phyloP scores from a whole-genome alignment of 2,113 vertebrate genomes.

The Spea multiplicata region DNA sequence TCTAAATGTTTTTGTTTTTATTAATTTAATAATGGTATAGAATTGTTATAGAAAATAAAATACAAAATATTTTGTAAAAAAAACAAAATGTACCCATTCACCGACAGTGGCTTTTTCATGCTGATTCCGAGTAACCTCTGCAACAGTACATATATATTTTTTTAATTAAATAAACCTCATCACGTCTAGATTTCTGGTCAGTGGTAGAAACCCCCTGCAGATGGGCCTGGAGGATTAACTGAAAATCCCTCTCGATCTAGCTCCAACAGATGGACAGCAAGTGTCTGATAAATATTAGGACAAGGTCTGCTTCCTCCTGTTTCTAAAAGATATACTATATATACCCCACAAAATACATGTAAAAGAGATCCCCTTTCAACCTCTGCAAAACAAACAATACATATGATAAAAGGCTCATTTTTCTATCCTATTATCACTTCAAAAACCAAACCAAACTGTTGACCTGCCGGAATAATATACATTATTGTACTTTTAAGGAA shows the following conservation, averaged over 20 bases:
- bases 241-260: slow-evolving; percentile 84
- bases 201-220: slow-evolving; percentile 88
- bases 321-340: slow-evolving; percentile 72
- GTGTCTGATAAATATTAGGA: slow-evolving; percentile 81
- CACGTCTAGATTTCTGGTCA: slow-evolving; percentile 89
- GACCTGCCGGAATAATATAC: slow-evolving; percentile 61
- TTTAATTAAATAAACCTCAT: slow-evolving; percentile 86
- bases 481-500: slow-evolving; percentile 30
- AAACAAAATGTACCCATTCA: slow-evolving; percentile 3
- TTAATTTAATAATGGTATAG: too few species aligned
- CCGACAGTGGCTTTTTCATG: slow-evolving; percentile 69
- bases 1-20: too few species aligned
- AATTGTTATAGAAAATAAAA: too few species aligned
- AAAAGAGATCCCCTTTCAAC: slow-evolving; percentile 71
- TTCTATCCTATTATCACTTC: slow-evolving; percentile 61
- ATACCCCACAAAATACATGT: slow-evolving; percentile 76
- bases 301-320: slow-evolving; percentile 72
- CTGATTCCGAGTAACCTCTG: slow-evolving; percentile 75
- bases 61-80: too few species aligned
- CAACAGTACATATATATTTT: slow-evolving; percentile 62
- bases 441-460: slow-evolving; percentile 55
- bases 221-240: slow-evolving; percentile 90
- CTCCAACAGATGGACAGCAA: slow-evolving; percentile 91
- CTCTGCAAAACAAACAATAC: slow-evolving; percentile 65
- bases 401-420: slow-evolving; percentile 70